Evolutionary conservation across 2,797 vertebrate genomes (phyloP), one percentile per base, ranked within the genome.

Genomic region (Sebastes nivosus): DNA sequence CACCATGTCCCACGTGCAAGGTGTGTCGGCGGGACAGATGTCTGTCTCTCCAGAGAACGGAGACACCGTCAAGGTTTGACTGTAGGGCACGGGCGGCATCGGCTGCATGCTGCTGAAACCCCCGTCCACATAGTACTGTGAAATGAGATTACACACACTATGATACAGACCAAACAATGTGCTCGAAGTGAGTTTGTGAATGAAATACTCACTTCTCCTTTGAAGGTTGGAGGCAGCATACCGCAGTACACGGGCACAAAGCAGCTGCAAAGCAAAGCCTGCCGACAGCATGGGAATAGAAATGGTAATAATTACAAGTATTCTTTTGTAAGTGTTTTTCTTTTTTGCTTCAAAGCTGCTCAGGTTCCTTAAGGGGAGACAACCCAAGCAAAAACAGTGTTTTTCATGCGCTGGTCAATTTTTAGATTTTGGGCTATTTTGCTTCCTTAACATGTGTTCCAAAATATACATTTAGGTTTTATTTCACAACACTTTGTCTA

Each of bases 251-350:
- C 93, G 0, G 98, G 97, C 6, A 99, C 93, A 77, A 97, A 98
- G 79, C 98, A 99, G 93, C 98, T 98, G 81, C 98, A 98, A 20
- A 98, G 92, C 52, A 99, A 93, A 68, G 96, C 97, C 97, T 98
- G 2, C 6, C 2, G 24, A 83, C 71, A 57, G 61, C n/a, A 66
- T 18, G 18, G 25, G 3, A 18, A 72, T 65, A 61, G 25, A 63
- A 10, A 60, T 8, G 6, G 4, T 1, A 55, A 2, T 4, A 22
- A 50, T n/a, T 34, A 22, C 8, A 68, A 27, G 2, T 27, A 7
- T 34, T 18, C 7, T 38, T 63, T n/a, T 29, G 29, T 2, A 20
- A n/a, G 22, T 3, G 6, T 14, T 63, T 59, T 68, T 46, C 4
- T 13, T 10, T 30, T 20, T 42, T n/a, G 4, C 11, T 55, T 25